Evolutionary conservation across 2,888 invertebrate species (phyloP), one percentile per base, ranked within the genome.

Genomic region (Ryuthela nishihirai): DNA sequence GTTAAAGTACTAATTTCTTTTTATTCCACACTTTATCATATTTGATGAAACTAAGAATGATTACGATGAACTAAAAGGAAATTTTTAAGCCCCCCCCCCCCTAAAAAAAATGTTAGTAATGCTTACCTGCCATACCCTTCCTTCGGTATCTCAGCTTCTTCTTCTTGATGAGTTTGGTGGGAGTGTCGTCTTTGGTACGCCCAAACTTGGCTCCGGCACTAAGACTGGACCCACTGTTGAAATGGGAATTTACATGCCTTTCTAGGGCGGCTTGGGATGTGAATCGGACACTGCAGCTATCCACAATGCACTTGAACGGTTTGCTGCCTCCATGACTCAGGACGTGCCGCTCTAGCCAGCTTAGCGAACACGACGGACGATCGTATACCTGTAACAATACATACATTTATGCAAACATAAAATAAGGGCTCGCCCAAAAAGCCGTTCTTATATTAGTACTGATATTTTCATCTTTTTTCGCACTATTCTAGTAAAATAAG

Each of bases 281-380:
- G 69, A 79, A 79, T 34, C 77, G 71, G 56, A 73, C 72, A 83
- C 75, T 90, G 76, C 95, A 97, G 69, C 91, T 88, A 72, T 91
- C 92, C 68, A 97, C 89, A 74, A 95, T 94, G 77, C 95, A 97
- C 70, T 88, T 85, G 79, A 91, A 94, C 21, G 93, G 93, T 74
- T 94, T 93, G 76, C 88, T 91, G 39, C 91, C 91, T 41, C 91
- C 91, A 76, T 95, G 95, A 0, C 86, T 86, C 43, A 92, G 78
- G 39, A 94, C 88, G 76, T 95, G 95, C 41, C 94, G 80, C 74
- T 94, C 92, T 66, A 95, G 78, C 95, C 95, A 97, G 52, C 90
- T 84, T 50, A 89, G 81, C 5, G 93, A 93, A 72, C 92, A 92
- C 7, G 94, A 94, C 29, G 86, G 85, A 73, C 88, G 86, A 66